These are phyloP conservation scores for Cataglyphis hispanica DNA, from an alignment of 1,140 invertebrate genomes.

Conservation along the genomic window DNA sequence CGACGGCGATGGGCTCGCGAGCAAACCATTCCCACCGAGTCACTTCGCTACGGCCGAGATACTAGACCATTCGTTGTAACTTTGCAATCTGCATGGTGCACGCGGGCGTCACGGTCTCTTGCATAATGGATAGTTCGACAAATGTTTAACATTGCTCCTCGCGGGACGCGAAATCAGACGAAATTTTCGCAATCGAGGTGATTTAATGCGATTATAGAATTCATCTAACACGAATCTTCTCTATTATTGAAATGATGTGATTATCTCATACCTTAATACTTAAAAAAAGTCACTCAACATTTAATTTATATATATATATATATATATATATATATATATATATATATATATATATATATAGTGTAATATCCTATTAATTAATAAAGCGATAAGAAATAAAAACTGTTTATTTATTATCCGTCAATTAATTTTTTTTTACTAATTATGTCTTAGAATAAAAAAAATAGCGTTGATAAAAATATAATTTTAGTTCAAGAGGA, in stretches of 20 bases:
- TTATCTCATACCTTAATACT: neutral
- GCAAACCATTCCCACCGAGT: conserved; percentile 17
- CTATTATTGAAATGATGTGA: conserved; percentile 1
- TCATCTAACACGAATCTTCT: neutral
- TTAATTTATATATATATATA: neutral
- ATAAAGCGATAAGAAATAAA: neutral
- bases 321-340: neutral
- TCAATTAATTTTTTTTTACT: too few species aligned
- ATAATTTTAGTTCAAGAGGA: neutral
- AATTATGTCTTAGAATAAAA: neutral
- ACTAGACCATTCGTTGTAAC: conserved; percentile 41
- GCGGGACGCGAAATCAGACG: neutral
- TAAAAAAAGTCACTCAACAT: neutral
- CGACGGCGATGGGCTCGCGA: conserved; percentile 7
- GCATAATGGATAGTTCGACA: conserved; percentile 40
- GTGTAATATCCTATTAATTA: neutral
- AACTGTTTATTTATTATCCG: neutral
- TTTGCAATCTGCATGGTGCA: conserved; percentile 50
- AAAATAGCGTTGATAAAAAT: neutral
- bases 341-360: too few species aligned
- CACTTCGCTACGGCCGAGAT: conserved; percentile 3
- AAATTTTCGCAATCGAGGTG: conserved; percentile 17
- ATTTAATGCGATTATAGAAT: conserved; percentile 23
- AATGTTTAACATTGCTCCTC: conserved; percentile 31
- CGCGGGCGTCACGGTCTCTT: conserved; percentile 36